Evolutionary conservation across 2,888 invertebrate genomes (phyloP).

Genomic region (Euzophera pinguis): DNA sequence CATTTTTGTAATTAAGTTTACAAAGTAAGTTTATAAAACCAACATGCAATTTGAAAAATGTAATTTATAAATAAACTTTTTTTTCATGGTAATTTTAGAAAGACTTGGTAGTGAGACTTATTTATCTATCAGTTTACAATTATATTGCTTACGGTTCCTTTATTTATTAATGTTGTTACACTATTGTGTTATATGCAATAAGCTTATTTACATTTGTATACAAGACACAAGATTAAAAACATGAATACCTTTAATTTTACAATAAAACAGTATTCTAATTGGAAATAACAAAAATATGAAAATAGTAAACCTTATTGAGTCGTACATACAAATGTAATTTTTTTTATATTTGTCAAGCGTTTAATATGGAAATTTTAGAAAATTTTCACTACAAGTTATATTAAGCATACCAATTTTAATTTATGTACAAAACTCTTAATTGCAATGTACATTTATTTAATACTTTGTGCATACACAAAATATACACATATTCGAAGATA

Average conservation of each 20-base stretch:
- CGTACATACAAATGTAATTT: slow-evolving; percentile 27
- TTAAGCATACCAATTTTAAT: slow-evolving; percentile 75
- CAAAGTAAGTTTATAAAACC: slow-evolving; percentile 20
- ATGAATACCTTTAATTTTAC: too few species aligned
- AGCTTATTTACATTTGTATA: slow-evolving; percentile 28
- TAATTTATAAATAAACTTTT: neutral
- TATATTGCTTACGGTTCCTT: slow-evolving; percentile 62
- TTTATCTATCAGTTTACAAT: slow-evolving; percentile 49
- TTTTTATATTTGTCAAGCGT: slow-evolving; percentile 27
- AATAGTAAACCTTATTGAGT: slow-evolving; percentile 20
- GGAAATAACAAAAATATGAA: neutral
- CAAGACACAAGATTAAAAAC: slow-evolving; percentile 16
- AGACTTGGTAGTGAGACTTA: slow-evolving; percentile 43
- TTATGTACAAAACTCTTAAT: slow-evolving; percentile 76
- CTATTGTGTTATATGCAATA: slow-evolving; percentile 38
- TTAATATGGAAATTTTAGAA: slow-evolving; percentile 57
- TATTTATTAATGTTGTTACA: slow-evolving; percentile 37
- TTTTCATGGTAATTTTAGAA: slow-evolving; percentile 20
- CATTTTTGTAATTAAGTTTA: slow-evolving; percentile 35
- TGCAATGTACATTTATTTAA: slow-evolving; percentile 33
- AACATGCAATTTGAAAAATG: neutral
- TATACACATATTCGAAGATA: neutral
- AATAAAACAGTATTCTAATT: too few species aligned
- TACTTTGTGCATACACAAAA: slow-evolving; percentile 31
- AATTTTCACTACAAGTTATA: slow-evolving; percentile 58